phyloP scores from a whole-genome alignment of 2,797 vertebrate species.

The Sorex maritimensis region DNA sequence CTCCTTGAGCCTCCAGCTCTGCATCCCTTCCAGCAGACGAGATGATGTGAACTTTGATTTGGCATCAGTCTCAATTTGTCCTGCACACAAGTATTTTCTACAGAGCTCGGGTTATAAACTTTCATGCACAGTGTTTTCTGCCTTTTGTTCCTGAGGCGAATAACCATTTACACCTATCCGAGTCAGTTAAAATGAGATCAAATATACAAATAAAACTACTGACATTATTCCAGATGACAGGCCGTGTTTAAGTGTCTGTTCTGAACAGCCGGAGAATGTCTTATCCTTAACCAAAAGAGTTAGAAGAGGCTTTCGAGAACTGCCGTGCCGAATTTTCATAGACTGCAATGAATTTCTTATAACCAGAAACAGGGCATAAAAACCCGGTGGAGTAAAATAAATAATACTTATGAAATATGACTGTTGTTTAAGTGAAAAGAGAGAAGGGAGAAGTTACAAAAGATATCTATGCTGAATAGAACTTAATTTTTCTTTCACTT shows the following conservation, averaged over 20 bases:
- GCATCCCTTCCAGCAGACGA: no score
- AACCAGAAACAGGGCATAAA: neutral
- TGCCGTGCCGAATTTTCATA: neutral
- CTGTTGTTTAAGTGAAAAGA: neutral
- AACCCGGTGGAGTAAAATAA: conserved; percentile 3
- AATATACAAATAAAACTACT: neutral
- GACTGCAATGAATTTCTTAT: neutral
- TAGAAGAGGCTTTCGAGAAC: neutral
- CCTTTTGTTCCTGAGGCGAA: neutral
- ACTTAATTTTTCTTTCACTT: neutral
- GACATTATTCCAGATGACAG: neutral
- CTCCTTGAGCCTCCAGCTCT: no score
- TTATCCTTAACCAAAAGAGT: neutral
- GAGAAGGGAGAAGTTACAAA: neutral
- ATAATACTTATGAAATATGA: neutral
- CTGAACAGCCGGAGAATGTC: neutral
- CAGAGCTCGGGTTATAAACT: neutral
- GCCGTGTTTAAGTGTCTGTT: neutral
- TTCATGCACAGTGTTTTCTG: neutral
- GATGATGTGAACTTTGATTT: neutral
- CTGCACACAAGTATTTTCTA: no score
- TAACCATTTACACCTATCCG: neutral
- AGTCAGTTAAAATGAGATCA: neutral
- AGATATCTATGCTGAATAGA: neutral
- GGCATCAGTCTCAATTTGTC: neutral